Evolutionary conservation across 2,797 vertebrate species (phyloP).

Genomic region (Danio aesculapii): DNA sequence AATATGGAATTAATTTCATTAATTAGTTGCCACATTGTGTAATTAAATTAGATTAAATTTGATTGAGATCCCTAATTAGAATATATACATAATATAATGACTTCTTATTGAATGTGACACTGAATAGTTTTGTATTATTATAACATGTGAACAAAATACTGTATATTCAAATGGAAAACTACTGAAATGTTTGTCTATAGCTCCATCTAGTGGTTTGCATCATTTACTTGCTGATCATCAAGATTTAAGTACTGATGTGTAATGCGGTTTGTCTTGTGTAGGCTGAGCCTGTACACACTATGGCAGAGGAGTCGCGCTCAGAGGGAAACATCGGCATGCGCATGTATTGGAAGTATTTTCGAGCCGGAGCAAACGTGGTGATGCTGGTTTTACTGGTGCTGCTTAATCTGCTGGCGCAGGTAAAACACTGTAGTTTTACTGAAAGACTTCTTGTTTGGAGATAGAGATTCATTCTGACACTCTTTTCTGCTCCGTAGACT

Average conservation of each 20-base stretch:
- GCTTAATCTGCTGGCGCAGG: constrained; percentile 86
- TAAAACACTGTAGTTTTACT: constrained; percentile 59
- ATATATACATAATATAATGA: no score
- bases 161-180: no score
- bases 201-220: constrained; percentile 22
- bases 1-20: no score
- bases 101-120: no score
- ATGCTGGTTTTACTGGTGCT: constrained; percentile 78
- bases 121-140: no score
- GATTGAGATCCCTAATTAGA: no score
- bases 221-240: not conserved
- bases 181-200: not conserved
- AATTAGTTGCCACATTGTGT: no score
- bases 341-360: constrained; percentile 88
- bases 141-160: no score
- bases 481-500: constrained; percentile 72
- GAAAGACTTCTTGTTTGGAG: not conserved
- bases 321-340: constrained; percentile 83
- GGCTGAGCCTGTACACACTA: constrained; percentile 75
- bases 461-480: constrained; percentile 29
- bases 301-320: constrained; percentile 85
- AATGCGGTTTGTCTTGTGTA: constrained; percentile 57
- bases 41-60: no score
- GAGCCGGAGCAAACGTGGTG: constrained; percentile 79
- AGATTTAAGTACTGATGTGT: not conserved